Evolutionary conservation across 2,113 vertebrate species (phyloP), one percentile per base, ranked within the genome.

Genomic region (Leptobrachium leishanense): DNA sequence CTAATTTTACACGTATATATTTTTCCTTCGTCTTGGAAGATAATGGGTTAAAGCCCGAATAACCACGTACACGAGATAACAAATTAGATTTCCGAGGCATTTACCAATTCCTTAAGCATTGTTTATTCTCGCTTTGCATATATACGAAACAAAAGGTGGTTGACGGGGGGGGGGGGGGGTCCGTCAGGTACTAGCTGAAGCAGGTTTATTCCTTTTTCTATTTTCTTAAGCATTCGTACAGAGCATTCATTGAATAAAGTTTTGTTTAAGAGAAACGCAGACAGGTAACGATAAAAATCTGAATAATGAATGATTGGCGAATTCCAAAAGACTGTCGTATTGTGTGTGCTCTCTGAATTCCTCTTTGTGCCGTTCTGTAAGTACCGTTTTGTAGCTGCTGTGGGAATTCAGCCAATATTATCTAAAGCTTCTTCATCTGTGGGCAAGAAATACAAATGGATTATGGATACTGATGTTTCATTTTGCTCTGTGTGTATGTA

Each of bases 371-470:
- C 41, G 66, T 67, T 66, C 43, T 66, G 62, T 79, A 67, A 72
- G 69, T 53, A 79, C 53, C 65, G 40, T 82, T 75, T 71, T 77
- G 67, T 82, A 76, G 72, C 44, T 66, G 12, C 62, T 69, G 67
- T 75, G 55, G 81, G 62, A 66, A 0, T 72, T 31, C 54, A 62
- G 69, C 42, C 63, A 0, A 59, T 59, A 72, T 70, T 80, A 81
- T 80, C 83, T 84, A 73, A 72, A 2, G 2, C 0, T 70, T 0
- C 55, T 79, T 71, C 80, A 41, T 20, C 59, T 66, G 77, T 0
- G 0, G 81, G 66, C 79, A 77, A 72, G 20, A 85, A 84, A 54
- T 40, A 74, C 76, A 78, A 79, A 79, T 79, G 77, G 62, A 79
- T 79, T 79, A 78, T 79, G 77, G 77, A 73, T 73, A 79, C 77